phyloP scores from a whole-genome alignment of 2,888 invertebrate genomes.

The Hirtodrosophila confusa region DNA sequence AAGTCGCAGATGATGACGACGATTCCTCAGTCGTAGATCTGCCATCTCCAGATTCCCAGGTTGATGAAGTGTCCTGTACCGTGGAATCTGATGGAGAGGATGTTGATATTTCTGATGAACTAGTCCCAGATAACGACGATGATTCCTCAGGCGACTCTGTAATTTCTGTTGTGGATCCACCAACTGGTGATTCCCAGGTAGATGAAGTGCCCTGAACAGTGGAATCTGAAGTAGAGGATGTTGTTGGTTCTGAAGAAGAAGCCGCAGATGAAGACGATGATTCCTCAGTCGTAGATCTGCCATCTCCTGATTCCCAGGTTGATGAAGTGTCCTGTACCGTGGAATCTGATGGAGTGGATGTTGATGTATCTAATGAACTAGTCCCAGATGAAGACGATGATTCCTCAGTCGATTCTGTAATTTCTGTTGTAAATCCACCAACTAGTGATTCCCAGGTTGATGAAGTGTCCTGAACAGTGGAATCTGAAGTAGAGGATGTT shows the following conservation, averaged over 20 bases:
- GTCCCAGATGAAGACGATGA: not conserved
- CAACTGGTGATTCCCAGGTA: not conserved
- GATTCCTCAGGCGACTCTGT: not conserved
- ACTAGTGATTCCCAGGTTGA: not conserved
- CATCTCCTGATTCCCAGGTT: not conserved
- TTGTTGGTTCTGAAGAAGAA: not conserved
- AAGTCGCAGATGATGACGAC: not conserved
- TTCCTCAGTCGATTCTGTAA: not conserved
- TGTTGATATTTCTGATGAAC: not conserved
- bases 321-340: not conserved
- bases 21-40: not conserved
- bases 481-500: not conserved
- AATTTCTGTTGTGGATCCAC: too few species aligned
- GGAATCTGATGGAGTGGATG: not conserved
- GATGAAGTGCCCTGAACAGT: not conserved
- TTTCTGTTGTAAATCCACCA: not conserved
- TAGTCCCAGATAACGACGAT: not conserved
- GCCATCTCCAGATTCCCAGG: not conserved
- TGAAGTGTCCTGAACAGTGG: not conserved
- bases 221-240: not conserved
- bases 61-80: not conserved
- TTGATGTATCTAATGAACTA: not conserved
- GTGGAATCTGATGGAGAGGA: too few species aligned
- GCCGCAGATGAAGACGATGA: not conserved
- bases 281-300: too few species aligned